Evolutionary conservation across 1,140 invertebrate genomes (phyloP).

Genomic region (Drosophila busckii): DNA sequence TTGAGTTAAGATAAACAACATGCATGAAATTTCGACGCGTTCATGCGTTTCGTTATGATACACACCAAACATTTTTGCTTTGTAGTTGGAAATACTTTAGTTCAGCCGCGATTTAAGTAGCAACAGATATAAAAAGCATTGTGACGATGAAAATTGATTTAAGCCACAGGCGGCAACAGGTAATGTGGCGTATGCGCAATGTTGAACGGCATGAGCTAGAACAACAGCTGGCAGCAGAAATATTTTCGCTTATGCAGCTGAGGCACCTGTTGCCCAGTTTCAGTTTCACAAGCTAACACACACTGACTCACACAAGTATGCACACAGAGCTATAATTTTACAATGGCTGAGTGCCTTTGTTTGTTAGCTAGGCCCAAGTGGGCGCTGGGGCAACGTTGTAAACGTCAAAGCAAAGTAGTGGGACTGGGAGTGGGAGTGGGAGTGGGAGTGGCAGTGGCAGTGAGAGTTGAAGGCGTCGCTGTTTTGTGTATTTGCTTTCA

Average conservation of each 20-base stretch:
- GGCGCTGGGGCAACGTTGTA: too few relatives aligned
- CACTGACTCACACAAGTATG: neutral
- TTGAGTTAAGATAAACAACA: too few relatives aligned
- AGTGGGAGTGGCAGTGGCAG: neutral
- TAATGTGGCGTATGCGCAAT: constrained; percentile 41
- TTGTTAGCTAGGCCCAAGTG: too few relatives aligned
- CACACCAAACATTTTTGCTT: too few relatives aligned
- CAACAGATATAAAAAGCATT: too few relatives aligned
- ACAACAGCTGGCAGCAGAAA: constrained; percentile 22
- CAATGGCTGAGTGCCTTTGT: neutral
- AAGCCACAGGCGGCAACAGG: constrained; percentile 42
- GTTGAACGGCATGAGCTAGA: constrained; percentile 5
- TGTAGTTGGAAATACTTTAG: too few relatives aligned
- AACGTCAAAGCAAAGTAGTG: too few relatives aligned
- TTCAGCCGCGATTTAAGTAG: too few relatives aligned
- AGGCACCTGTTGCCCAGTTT: constrained; percentile 28
- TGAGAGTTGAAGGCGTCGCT: neutral
- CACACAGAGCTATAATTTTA: too few relatives aligned
- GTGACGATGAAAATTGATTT: too few relatives aligned
- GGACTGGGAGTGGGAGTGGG: neutral
- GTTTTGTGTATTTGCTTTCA: constrained; percentile 41
- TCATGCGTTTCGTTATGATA: too few relatives aligned
- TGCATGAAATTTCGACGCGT: too few relatives aligned
- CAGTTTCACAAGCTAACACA: constrained; percentile 3
- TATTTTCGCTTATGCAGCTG: constrained; percentile 25